Percentiles rank a stretch among this genome's conserved stretches.
These are phyloP conservation scores for Chaetodon trifascialis DNA, from an alignment of 2,113 vertebrate species.

Conservation along the genomic window DNA sequence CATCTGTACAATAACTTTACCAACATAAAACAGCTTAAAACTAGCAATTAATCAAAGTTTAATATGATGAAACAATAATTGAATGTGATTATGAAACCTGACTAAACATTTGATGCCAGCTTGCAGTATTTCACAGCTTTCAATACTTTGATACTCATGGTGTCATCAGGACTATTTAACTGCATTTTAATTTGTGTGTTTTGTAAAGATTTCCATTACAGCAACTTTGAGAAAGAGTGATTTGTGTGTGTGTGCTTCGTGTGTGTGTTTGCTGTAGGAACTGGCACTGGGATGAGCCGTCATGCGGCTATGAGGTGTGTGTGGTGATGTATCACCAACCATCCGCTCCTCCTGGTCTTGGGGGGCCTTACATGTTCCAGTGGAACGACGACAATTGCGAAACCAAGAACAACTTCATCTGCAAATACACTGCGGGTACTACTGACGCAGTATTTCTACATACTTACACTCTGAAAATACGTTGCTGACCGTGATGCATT, in stretches of 20 bases:
- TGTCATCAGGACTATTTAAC: neutral
- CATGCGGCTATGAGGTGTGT: conserved; percentile 94
- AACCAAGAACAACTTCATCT: conserved; percentile 98
- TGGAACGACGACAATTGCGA: conserved; percentile 98
- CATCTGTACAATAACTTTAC: neutral
- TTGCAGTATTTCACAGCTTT: neutral
- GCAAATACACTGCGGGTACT: conserved; percentile 93
- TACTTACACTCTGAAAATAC: neutral
- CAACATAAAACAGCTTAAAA: neutral
- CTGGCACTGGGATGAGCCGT: conserved; percentile 98
- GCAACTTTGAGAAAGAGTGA: too few species aligned
- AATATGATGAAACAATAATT: neutral
- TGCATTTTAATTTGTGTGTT: too few species aligned
- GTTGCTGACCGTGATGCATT: neutral
- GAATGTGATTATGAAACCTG: neutral
- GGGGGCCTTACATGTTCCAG: conserved; percentile 93
- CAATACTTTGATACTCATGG: neutral
- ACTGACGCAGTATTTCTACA: neutral
- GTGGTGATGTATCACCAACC: conserved; percentile 99
- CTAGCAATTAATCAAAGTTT: too few species aligned
- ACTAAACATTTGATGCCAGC: neutral
- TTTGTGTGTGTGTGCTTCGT: neutral
- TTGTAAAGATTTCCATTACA: too few species aligned
- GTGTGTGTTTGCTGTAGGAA: conserved; percentile 80
- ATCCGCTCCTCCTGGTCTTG: conserved; percentile 86